phyloP scores from a whole-genome alignment of 35 echinoderm and acorn worm genomes.

The Eucidaris tribuloides region DNA sequence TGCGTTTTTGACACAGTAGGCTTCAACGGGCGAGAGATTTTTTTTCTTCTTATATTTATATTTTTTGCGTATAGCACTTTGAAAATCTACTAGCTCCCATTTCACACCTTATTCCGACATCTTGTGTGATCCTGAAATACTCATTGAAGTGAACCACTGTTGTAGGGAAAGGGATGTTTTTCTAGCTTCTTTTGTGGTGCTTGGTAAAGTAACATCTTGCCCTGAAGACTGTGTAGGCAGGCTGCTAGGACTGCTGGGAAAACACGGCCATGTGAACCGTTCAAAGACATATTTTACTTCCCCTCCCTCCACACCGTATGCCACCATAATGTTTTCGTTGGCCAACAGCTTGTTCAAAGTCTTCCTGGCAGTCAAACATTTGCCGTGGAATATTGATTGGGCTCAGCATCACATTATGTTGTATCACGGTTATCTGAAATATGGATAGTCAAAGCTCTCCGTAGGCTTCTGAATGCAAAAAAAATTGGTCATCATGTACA shows the following conservation, averaged over 20 bases:
- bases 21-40: no score
- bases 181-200: not conserved
- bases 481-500: no score
- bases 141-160: not conserved
- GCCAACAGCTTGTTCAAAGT: constrained; percentile 11
- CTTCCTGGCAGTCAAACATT: no score
- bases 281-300: not conserved
- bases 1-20: constrained; percentile 33
- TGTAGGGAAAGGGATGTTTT: constrained; percentile 27
- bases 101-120: constrained; percentile 22
- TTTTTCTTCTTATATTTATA: no score
- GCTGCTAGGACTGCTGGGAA: constrained; percentile 12
- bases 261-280: not conserved
- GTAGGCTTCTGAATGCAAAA: no score
- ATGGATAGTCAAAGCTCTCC: no score
- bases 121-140: not conserved
- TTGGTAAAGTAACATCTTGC: no score
- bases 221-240: no score
- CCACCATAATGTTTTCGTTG: constrained; percentile 19
- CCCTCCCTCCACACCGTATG: not conserved
- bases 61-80: constrained; percentile 10
- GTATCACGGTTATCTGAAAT: no score
- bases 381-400: no score
- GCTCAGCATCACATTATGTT: no score
- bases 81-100: not conserved